These are phyloP conservation scores for Trichonephila clavipes DNA, from an alignment of 1,140 invertebrate species.

Conservation along the genomic window DNA sequence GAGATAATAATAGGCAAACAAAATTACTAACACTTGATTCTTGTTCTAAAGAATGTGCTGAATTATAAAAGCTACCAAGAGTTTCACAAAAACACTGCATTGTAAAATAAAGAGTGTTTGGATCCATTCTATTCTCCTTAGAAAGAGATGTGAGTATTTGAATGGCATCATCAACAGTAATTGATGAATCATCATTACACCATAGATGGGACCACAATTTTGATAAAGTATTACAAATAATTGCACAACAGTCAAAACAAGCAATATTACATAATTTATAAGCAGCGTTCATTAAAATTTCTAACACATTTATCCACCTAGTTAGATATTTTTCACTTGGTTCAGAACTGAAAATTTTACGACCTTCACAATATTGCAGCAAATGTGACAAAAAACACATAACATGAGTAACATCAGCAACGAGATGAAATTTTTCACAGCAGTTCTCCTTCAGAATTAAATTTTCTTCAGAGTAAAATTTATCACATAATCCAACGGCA, in stretches of 20 bases:
- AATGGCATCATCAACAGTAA: not conserved
- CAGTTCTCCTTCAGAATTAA: not conserved
- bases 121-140: not conserved
- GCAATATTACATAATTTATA: slow-evolving; percentile 28
- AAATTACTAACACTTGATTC: slow-evolving; percentile 26
- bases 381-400: slow-evolving; percentile 69
- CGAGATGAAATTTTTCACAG: slow-evolving; percentile 35
- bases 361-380: slow-evolving; percentile 55
- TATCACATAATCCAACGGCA: slow-evolving; percentile 47
- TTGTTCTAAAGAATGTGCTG: not conserved
- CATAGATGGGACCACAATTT: slow-evolving; percentile 46
- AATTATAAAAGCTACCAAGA: not conserved
- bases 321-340: not conserved
- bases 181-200: not conserved
- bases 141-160: not conserved
- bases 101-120: slow-evolving; percentile 32
- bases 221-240: slow-evolving; percentile 40
- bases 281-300: slow-evolving; percentile 43
- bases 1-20: not conserved
- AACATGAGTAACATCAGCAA: slow-evolving; percentile 63
- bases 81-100: slow-evolving; percentile 37
- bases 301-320: slow-evolving; percentile 24
- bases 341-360: slow-evolving; percentile 5
- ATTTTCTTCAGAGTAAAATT: slow-evolving; percentile 2
- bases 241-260: slow-evolving; percentile 56